Base-by-base conservation (phyloP, 2,888 invertebrate species). In the Nomada fucata region DNA sequence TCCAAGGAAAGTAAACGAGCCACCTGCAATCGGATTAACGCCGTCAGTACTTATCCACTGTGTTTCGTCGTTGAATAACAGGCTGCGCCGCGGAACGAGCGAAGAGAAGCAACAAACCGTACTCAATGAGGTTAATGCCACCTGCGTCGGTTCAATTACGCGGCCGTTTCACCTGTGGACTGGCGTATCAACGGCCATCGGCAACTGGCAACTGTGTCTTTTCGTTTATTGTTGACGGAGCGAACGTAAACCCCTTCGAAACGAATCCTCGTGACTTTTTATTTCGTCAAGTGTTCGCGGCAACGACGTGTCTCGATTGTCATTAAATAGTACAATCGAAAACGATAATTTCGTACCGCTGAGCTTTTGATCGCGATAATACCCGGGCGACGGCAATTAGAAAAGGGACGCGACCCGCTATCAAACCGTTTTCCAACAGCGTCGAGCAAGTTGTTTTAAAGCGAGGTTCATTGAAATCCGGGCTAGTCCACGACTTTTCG, bases 391-490 rank as follows among this genome's bases (percentile, higher is more conserved):
- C 42, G 70, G 84, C 79, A 86, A 86, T 84, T 86, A 86, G 82
- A 76, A 76, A 73, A 79, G 79, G 69, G 76, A 75, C 55, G 57
- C 55, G 26, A 71, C 69, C 76, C 60, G 71, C 70, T 82, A 67
- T 60, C 60, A 76, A 83, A 73, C 78, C 52, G 64, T 69, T 57
- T 55, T 42, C 47, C 26, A 1, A 5, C 52, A 20, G 23, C 13
- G 42, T 18, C 77, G 79, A 87, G 79, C 75, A 84, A 85, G 87
- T 84, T 87, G 84, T 79, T 86, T 87, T 75, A 85, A 87, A 79
- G 69, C 74, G 65, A 80, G 86, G 75, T 83, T 81, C 75, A 85
- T 88, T 82, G 84, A 88, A 86, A 89, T 86, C 78, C 84, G 69
- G 89, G 84, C 88, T 87, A 84, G 52, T 76, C 72, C 69, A 73